Evolutionary conservation across 2,797 vertebrate species (phyloP), one percentile per base, ranked within the genome.

Genomic region (Sebastes variabilis): DNA sequence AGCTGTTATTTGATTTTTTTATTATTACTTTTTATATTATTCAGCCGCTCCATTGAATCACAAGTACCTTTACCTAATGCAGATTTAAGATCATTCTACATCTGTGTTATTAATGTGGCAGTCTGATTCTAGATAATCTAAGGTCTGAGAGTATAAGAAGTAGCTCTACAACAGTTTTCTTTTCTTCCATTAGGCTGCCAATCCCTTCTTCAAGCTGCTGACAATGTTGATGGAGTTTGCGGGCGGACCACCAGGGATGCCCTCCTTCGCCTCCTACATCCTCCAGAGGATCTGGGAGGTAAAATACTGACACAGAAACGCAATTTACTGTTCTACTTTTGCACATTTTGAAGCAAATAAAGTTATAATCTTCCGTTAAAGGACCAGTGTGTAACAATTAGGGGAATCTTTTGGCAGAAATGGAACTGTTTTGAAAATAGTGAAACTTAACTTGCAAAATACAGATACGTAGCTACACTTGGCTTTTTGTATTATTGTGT

Each of bases 221-320:
- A 98, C 98, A 9, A 99, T 99, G 98, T 89, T 99, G 77, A 99
- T 99, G 98, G 98, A 99, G 86, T 99, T 99, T 93, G 97, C 98
- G 5, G 98, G 98, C 3, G 98, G 98, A 36, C 98, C 98, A 55
- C 98, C 98, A 2, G 98, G 98, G 88, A 99, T 99, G 98, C 98
- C 98, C 22, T 98, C 98, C 27, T 99, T 99, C 72, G 97, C 98
- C 58, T 99, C 98, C 81, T 99, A 98, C 90, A 99, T 99, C 88
- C 96, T 99, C 22, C 98, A 99, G 93, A 97, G 98, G 93, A 99
- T 99, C 95, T 99, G 98, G 98, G 98, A 99, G 97, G 98, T 99
- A 95, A 85, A 34, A 30, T 6, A 32, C 27, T 9, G 58, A 18
- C 25, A 12, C n/a, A 5, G 8, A 60, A 32, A 20, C 18, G 20